phyloP scores from a whole-genome alignment of 2,113 vertebrate genomes.

The Oxyruncus cristatus region DNA sequence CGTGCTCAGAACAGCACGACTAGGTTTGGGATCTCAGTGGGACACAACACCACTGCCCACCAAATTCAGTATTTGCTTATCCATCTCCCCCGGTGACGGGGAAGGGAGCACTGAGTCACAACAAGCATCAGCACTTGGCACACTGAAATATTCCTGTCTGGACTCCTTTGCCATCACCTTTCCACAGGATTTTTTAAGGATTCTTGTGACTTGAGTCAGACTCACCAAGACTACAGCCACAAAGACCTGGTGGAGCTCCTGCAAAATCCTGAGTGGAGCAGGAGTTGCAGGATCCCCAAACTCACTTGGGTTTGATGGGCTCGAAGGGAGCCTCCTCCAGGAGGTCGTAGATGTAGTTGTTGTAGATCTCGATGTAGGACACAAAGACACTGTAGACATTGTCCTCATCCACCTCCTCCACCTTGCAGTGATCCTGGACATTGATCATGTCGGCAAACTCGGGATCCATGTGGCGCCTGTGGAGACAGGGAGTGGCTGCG shows the following conservation, averaged over 20 bases:
- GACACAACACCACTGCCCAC: not conserved
- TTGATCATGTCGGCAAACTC: constrained; percentile 94
- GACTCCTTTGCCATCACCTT: not conserved
- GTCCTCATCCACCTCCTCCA: constrained; percentile 89
- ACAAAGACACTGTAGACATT: constrained; percentile 93
- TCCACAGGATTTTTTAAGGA: accelerated
- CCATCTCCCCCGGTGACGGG: accelerated
- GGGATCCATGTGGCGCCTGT: constrained; percentile 85
- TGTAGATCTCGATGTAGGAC: constrained; percentile 97
- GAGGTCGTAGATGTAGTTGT: constrained; percentile 97
- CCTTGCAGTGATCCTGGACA: constrained; percentile 82
- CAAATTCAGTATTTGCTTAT: not conserved
- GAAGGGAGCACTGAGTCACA: not conserved
- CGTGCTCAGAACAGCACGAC: not conserved
- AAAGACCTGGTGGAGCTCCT: accelerated
- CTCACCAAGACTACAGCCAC: not conserved
- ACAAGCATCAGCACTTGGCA: not conserved
- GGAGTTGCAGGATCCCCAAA: accelerated
- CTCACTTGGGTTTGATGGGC: constrained; percentile 92
- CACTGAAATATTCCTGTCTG: not conserved
- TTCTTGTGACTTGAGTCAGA: not conserved
- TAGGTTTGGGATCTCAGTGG: not conserved
- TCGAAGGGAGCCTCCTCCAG: constrained; percentile 87
- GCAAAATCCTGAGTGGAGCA: accelerated
- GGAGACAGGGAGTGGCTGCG: not conserved